Evolutionary conservation across 2,888 invertebrate genomes (phyloP).

Genomic region (Polydrusus tereticollis): DNA sequence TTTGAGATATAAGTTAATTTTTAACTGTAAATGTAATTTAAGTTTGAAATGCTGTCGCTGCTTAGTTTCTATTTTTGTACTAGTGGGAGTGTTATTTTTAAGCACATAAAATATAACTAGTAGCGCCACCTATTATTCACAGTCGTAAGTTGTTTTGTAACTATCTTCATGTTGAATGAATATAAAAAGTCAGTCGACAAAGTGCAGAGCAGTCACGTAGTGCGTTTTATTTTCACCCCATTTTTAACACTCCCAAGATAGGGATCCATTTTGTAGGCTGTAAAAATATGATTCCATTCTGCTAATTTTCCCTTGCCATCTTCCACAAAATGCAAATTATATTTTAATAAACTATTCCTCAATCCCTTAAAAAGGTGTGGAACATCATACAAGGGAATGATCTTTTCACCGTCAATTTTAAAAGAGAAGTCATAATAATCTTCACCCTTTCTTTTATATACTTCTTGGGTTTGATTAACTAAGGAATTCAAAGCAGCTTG

Average conservation of each 20-base stretch:
- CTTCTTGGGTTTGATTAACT: not conserved
- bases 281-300: conserved; percentile 35
- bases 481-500: conserved; percentile 34
- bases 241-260: not conserved
- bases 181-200: too few relatives aligned
- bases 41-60: too few relatives aligned
- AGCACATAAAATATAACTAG: too few relatives aligned
- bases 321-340: not conserved
- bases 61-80: too few relatives aligned
- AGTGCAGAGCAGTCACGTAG: too few relatives aligned
- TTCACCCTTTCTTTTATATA: not conserved
- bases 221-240: too few relatives aligned
- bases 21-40: too few relatives aligned
- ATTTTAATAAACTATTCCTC: conserved; percentile 20
- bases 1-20: too few relatives aligned
- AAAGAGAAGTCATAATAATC: not conserved
- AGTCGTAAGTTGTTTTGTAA: too few relatives aligned
- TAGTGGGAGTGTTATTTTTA: too few relatives aligned
- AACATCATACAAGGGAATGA: conserved; percentile 25
- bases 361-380: conserved; percentile 22
- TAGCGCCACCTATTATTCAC: too few relatives aligned
- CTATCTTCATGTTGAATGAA: too few relatives aligned
- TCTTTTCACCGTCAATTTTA: not conserved
- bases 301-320: conserved; percentile 8
- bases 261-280: conserved; percentile 23